Percentiles rank a stretch among this genome's conserved stretches.
Conservation (phyloP, 2,888 invertebrate species). For the Seira musarum region DNA sequence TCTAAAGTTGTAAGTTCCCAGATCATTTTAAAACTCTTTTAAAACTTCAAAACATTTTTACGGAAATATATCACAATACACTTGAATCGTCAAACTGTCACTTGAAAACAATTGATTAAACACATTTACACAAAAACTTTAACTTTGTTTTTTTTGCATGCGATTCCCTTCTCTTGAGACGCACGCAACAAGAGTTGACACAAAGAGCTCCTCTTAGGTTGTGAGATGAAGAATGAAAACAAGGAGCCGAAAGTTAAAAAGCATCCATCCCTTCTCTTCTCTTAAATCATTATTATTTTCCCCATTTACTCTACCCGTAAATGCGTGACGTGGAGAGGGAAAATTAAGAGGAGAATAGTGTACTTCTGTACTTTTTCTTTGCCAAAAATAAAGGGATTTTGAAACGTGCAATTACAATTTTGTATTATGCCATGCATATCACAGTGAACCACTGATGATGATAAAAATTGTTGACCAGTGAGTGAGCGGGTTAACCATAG, state of each 20-base stretch:
- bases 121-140: too few species aligned
- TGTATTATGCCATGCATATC: conserved; percentile 15
- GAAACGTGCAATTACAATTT: neutral
- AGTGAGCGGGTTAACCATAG: conserved; percentile 58
- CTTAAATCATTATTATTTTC: conserved; percentile 38
- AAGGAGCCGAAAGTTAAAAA: conserved; percentile 45
- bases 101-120: too few species aligned
- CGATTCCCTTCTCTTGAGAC: neutral
- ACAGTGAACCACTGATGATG: conserved; percentile 5
- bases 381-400: neutral
- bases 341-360: conserved; percentile 15
- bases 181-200: conserved; percentile 15
- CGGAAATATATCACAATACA: too few species aligned
- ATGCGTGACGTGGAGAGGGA: conserved; percentile 56
- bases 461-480: conserved; percentile 54
- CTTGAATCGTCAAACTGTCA: too few species aligned
- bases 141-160: neutral
- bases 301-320: conserved; percentile 18
- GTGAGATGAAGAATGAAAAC: conserved; percentile 54
- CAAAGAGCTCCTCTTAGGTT: conserved; percentile 38
- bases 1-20: too few species aligned
- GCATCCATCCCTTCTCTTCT: conserved; percentile 22
- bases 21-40: too few species aligned
- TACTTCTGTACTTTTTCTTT: neutral
- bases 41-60: too few species aligned